phyloP scores from a whole-genome alignment of 2,797 vertebrate species.

The Sebastes umbrosus region DNA sequence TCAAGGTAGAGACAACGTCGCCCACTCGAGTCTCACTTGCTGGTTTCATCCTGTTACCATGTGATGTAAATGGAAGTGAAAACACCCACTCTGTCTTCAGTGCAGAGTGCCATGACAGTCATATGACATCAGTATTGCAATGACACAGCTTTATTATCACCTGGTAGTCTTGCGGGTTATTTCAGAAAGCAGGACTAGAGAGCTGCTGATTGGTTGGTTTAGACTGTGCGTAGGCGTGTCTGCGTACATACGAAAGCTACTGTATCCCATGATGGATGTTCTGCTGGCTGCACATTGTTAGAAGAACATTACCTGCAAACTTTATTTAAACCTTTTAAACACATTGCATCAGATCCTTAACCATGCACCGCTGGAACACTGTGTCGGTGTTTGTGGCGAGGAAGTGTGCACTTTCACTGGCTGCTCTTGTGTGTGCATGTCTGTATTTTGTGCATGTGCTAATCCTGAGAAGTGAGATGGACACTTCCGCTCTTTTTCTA shows the following conservation, averaged over 20 bases:
- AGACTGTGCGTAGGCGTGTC: neutral
- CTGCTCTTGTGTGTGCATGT: conserved; percentile 18
- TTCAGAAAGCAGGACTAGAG: conserved; percentile 10
- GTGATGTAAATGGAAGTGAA: conserved; percentile 80
- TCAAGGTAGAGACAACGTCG: conserved; percentile 47
- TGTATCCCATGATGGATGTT: neutral
- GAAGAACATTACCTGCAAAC: neutral
- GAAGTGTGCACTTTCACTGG: conserved; percentile 71
- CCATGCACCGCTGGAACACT: conserved; percentile 47
- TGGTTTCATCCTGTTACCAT: conserved; percentile 64
- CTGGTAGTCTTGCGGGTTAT: conserved; percentile 9
- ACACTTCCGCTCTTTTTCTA: conserved; percentile 72
- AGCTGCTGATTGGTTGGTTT: neutral
- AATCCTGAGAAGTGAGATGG: conserved; percentile 76
- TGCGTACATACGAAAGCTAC: neutral
- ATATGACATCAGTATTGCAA: conserved; percentile 69
- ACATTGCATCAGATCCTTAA: conserved; percentile 25
- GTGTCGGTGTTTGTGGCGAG: conserved; percentile 59
- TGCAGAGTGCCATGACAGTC: conserved; percentile 54
- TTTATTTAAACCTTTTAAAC: neutral
- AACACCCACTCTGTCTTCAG: conserved; percentile 58
- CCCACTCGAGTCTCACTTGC: conserved; percentile 67
- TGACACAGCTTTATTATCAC: conserved; percentile 65
- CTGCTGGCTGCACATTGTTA: neutral
- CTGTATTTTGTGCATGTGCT: conserved; percentile 41